Conservation (phyloP, 2,888 invertebrate genomes). For the Agrochola circellaris region DNA sequence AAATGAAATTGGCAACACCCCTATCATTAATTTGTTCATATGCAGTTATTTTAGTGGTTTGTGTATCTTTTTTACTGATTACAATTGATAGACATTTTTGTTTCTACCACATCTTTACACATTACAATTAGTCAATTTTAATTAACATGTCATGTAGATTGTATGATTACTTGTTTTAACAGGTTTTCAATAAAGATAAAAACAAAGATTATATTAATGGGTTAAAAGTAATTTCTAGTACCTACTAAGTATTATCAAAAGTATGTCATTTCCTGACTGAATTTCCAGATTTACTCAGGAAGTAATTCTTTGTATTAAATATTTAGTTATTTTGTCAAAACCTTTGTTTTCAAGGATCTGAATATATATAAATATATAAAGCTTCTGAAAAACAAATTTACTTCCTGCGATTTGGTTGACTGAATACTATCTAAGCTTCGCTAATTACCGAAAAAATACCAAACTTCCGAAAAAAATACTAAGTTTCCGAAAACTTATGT, state of each 20-base stretch:
- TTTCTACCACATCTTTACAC: not conserved
- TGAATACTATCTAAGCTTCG: too few relatives aligned
- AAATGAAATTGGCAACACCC: not conserved
- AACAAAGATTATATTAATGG: conserved; percentile 35
- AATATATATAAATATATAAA: too few relatives aligned
- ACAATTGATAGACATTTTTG: not conserved
- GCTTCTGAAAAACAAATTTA: too few relatives aligned
- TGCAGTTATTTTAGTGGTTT: not conserved
- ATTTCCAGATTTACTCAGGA: conserved; percentile 27
- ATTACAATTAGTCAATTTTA: conserved; percentile 18
- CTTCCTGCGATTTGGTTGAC: too few relatives aligned
- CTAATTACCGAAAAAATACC: too few relatives aligned
- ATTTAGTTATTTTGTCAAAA: conserved; percentile 8
- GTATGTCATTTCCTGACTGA: conserved; percentile 52
- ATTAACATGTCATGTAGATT: conserved; percentile 51
- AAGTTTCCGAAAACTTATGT: too few relatives aligned
- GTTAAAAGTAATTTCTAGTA: conserved; percentile 47
- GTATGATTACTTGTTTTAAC: conserved; percentile 32
- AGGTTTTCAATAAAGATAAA: conserved; percentile 43
- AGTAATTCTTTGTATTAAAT: not conserved
- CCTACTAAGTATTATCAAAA: conserved; percentile 24
- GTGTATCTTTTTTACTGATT: not conserved
- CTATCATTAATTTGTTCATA: not conserved
- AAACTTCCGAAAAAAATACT: too few relatives aligned
- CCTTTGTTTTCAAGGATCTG: not conserved